Conservation (phyloP, 2,888 invertebrate genomes). For the Auanema sp. region DNA sequence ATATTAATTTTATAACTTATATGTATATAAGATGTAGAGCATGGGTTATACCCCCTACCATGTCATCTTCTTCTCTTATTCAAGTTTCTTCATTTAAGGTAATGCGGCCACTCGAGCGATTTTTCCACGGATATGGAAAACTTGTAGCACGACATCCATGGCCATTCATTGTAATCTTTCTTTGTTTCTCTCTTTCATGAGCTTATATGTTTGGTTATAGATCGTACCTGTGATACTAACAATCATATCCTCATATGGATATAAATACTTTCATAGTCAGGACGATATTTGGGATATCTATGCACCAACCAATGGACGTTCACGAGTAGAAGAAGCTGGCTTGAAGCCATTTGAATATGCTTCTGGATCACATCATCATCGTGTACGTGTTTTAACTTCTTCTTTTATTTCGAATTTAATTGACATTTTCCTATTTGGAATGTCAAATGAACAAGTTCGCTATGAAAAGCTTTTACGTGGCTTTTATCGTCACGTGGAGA, state of each 20-base stretch:
- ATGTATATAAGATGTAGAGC: too few species aligned
- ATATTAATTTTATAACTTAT: background rate
- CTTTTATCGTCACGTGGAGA: background rate
- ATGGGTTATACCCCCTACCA: too few species aligned
- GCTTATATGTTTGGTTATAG: constrained; percentile 33
- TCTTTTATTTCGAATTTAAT: background rate
- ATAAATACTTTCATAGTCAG: constrained; percentile 52
- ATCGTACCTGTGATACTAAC: constrained; percentile 53
- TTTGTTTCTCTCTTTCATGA: background rate
- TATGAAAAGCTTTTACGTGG: too few species aligned
- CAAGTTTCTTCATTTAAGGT: constrained; percentile 16
- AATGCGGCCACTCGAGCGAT: constrained; percentile 55
- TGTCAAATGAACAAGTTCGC: background rate
- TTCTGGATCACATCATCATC: constrained; percentile 55
- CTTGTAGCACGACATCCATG: constrained; percentile 54
- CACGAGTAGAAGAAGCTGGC: constrained; percentile 53
- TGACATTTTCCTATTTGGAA: background rate
- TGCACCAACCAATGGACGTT: constrained; percentile 55
- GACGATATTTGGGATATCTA: constrained; percentile 64
- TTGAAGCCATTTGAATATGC: constrained; percentile 56
- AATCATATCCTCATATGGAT: constrained; percentile 53
- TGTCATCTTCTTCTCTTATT: too few species aligned
- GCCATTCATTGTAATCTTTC: constrained; percentile 54
- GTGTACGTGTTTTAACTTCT: constrained; percentile 39
- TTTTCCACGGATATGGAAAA: constrained; percentile 54